These are phyloP conservation scores for Sericinus montela DNA, from an alignment of 2,888 invertebrate genomes.

Conservation along the genomic window DNA sequence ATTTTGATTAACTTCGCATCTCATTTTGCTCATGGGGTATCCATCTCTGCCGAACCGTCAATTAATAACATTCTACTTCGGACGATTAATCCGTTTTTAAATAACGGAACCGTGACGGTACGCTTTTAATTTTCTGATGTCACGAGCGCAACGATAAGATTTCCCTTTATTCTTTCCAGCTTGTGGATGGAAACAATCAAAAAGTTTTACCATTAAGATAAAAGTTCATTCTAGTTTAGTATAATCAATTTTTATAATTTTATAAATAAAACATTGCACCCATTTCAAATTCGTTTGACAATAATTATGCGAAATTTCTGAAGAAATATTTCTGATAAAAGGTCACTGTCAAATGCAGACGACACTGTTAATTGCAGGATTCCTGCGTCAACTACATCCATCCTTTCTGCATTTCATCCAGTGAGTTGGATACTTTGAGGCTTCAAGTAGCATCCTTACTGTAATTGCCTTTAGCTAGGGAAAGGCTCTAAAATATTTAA, in stretches of 20 bases:
- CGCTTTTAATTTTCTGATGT: constrained; percentile 76
- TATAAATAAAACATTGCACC: no score
- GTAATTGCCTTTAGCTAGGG: no score
- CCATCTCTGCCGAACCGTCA: constrained; percentile 8
- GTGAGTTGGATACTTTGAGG: no score
- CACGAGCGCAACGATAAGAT: constrained; percentile 68
- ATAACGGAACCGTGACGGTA: constrained; percentile 54
- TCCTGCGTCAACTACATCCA: no score
- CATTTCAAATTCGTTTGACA: no score
- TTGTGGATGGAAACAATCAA: constrained; percentile 14
- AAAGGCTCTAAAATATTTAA: no score
- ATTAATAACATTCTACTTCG: constrained; percentile 51
- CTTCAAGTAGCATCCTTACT: no score
- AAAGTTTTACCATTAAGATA: constrained; percentile 19
- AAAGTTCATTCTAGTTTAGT: constrained; percentile 11
- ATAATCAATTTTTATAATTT: constrained; percentile 12
- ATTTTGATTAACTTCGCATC: background rate
- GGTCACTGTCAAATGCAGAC: no score
- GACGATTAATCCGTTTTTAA: constrained; percentile 68
- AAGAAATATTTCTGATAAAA: no score
- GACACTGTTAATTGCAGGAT: no score
- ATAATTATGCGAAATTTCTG: no score
- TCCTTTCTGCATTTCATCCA: no score
- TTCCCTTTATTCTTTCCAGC: constrained; percentile 22
- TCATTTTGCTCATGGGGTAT: constrained; percentile 1